A percentile compares a stretch with the other conserved stretches of the same genome.
Evolutionary conservation across 2,888 invertebrate species (phyloP).

Genomic region (Drosophila pullipes): DNA sequence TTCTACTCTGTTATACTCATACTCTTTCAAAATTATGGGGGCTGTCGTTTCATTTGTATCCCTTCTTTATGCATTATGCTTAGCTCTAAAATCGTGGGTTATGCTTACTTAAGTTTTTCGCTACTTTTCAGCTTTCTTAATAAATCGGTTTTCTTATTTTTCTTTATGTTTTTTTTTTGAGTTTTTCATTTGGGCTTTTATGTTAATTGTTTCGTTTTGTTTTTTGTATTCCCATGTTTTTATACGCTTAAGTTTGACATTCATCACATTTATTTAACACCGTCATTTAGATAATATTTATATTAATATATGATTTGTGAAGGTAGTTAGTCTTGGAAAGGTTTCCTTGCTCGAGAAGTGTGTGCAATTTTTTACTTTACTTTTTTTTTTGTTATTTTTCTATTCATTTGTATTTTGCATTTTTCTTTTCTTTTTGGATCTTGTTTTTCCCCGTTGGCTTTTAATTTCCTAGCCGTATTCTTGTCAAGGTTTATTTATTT

Average conservation of each 20-base stretch:
- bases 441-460: constrained; percentile 33
- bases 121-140: constrained; percentile 73
- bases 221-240: constrained; percentile 33
- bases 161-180: constrained; percentile 27
- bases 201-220: constrained; percentile 1
- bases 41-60: constrained; percentile 26
- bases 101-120: constrained; percentile 69
- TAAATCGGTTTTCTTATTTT: constrained; percentile 41
- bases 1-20: constrained; percentile 42
- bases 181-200: constrained; percentile 10
- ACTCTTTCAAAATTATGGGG: constrained; percentile 71
- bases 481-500: constrained; percentile 17
- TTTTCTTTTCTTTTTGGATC: constrained; percentile 8
- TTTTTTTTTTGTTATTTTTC: constrained; percentile 24
- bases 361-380: constrained; percentile 32
- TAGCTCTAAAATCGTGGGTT: constrained; percentile 78
- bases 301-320: constrained; percentile 73
- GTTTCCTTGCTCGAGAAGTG: constrained; percentile 75
- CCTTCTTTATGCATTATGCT: constrained; percentile 55
- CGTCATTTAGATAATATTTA: constrained; percentile 76
- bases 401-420: constrained; percentile 4
- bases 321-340: constrained; percentile 79
- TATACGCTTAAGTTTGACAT: constrained; percentile 79
- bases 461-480: constrained; percentile 1
- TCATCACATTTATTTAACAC: constrained; percentile 81